Conservation (phyloP, 2,888 invertebrate species). For the Ariolimax columbianus region DNA sequence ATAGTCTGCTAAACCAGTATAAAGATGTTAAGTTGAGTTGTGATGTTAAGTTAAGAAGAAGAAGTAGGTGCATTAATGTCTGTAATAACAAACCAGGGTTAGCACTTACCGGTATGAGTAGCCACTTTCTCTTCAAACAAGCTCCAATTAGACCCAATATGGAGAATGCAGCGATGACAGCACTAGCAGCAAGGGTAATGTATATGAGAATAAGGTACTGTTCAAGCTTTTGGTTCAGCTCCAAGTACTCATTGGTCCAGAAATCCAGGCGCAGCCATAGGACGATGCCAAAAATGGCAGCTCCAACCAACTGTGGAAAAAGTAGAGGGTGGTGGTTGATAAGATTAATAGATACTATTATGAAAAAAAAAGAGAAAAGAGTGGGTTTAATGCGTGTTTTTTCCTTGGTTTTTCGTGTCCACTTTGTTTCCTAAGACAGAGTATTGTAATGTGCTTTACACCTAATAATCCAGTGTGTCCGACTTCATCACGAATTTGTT, state of each 20-base stretch:
- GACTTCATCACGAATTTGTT: too few relatives aligned
- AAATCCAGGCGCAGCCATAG: slow-evolving; percentile 71
- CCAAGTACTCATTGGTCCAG: slow-evolving; percentile 69
- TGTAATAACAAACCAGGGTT: too few relatives aligned
- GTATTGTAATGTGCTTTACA: too few relatives aligned
- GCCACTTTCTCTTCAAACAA: slow-evolving; percentile 61
- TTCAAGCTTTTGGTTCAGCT: slow-evolving; percentile 62
- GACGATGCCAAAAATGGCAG: slow-evolving; percentile 68
- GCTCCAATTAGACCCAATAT: slow-evolving; percentile 71
- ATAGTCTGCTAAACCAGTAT: too few relatives aligned
- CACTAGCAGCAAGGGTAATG: slow-evolving; percentile 66
- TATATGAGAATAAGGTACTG: slow-evolving; percentile 66
- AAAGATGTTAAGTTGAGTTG: too few relatives aligned
- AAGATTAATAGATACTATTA: not conserved
- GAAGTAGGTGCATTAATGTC: too few relatives aligned
- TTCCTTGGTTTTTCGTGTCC: too few relatives aligned
- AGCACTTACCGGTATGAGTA: slow-evolving; percentile 65
- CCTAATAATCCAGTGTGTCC: too few relatives aligned
- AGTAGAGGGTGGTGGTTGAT: not conserved
- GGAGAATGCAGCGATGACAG: slow-evolving; percentile 62
- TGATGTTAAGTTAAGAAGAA: too few relatives aligned
- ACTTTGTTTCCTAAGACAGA: too few relatives aligned
- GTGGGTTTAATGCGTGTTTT: too few relatives aligned
- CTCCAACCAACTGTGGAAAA: slow-evolving; percentile 65
- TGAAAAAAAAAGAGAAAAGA: not conserved